Evolutionary conservation across 2,888 invertebrate species (phyloP), one percentile per base, ranked within the genome.

Genomic region (Cloeon dipterum): DNA sequence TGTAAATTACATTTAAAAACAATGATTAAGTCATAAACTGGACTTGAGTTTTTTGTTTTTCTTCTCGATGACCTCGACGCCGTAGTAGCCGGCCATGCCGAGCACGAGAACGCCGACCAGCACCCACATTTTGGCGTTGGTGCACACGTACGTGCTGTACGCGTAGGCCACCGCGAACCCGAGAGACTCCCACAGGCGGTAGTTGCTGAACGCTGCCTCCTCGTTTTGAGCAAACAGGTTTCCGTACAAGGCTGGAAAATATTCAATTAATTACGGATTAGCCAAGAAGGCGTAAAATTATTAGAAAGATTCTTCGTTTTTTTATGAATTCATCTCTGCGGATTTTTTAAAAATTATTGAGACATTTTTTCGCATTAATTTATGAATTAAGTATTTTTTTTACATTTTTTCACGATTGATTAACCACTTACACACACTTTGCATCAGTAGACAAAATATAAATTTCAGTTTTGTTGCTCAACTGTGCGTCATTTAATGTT

Each of bases 161-260:
- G 82, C 82, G 51, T 85, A 88, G 8, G 85, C 83, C 34, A 85
- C 74, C 20, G 86, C 85, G 56, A 86, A 88, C 3, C 88, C 88
- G 3, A 75, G 71, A 37, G 81, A 81, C 56, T 88, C 86, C 86
- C 86, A 86, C 5, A 86, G 66, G 20, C 85, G 69, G 57, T 74
- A 86, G 61, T 86, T 86, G 39, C 85, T 83, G 65, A 86, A 88
- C 2, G 86, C 86, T 0, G 86, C 85, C 54, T 86, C 86, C 52
- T 85, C 85, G 64, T 85, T 83, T 40, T 79, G 73, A 49, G 79
- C 65, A 65, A 82, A 88, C 42, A 85, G 65, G 13, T 78, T 74
- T 37, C 86, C 88, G 52, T 85, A 86, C 16, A 86, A 62, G 45
- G 81, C 82, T 82, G 63, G 0, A 57, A 58, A n/a, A n/a, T n/a